Conservation (phyloP, 2,797 vertebrate genomes). For the Cynopterus sphinx region DNA sequence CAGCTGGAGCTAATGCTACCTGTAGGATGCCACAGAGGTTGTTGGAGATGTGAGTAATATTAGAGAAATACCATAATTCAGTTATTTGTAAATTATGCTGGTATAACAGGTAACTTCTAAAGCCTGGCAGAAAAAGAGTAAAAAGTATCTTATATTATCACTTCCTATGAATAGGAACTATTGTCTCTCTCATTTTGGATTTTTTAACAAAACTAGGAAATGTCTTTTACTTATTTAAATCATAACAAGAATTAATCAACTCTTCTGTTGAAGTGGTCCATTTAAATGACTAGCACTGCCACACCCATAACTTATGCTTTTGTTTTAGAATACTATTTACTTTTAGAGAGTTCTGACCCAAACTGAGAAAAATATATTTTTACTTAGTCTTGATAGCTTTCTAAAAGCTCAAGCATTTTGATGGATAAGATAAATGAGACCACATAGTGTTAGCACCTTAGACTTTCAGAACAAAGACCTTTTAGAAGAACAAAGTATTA, state of each 20-base stretch:
- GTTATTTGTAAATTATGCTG: constrained; percentile 17
- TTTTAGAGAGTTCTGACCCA: neutral
- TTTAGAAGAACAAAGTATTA: constrained; percentile 63
- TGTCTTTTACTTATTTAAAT: constrained; percentile 33
- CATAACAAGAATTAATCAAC: neutral
- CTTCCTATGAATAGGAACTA: neutral
- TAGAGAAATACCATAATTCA: neutral
- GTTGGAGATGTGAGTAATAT: neutral
- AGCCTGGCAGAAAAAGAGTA: neutral
- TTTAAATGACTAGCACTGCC: neutral
- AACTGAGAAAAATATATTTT: constrained; percentile 8
- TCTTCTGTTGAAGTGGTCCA: neutral
- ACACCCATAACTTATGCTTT: neutral
- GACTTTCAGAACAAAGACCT: constrained; percentile 61
- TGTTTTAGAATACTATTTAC: neutral
- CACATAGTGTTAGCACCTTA: constrained; percentile 43
- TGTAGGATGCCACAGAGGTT: neutral
- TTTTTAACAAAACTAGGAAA: constrained; percentile 5
- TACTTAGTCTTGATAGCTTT: constrained; percentile 22
- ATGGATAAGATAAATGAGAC: constrained; percentile 62
- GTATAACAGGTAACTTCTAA: neutral
- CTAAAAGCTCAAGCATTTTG: constrained; percentile 32
- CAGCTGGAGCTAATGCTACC: neutral
- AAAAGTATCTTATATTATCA: neutral
- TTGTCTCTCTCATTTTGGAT: neutral